Conservation (phyloP, 2,888 invertebrate species). For the Aelia acuminata region DNA sequence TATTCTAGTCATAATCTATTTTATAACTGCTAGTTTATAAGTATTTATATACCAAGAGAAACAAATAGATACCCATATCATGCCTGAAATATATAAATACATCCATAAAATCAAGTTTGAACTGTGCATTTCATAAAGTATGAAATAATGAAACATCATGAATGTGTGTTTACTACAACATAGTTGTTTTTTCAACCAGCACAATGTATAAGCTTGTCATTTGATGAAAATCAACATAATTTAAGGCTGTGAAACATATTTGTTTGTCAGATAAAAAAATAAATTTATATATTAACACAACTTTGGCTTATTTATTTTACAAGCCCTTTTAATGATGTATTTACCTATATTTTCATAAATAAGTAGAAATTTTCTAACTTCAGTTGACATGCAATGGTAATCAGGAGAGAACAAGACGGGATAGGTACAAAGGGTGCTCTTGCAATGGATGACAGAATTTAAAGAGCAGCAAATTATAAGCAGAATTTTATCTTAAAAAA, state of each 20-base stretch:
- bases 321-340: background rate
- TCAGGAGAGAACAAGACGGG: too few species aligned
- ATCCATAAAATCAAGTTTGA: background rate
- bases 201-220: background rate
- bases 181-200: background rate
- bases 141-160: background rate
- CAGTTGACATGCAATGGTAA: too few species aligned
- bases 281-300: background rate
- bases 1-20: slow-evolving; percentile 41
- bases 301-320: background rate
- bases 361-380: too few species aligned
- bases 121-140: background rate
- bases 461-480: too few species aligned
- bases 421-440: too few species aligned
- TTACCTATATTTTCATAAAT: background rate
- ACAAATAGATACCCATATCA: slow-evolving; percentile 20
- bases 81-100: background rate
- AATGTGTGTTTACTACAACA: background rate
- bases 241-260: slow-evolving; percentile 18
- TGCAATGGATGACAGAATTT: too few species aligned
- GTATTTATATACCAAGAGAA: slow-evolving; percentile 11
- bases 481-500: too few species aligned
- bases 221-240: background rate
- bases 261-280: background rate
- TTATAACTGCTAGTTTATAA: background rate